Evolutionary conservation across 53 echinoderm and acorn worm genomes (phyloP), one percentile per base, ranked within the genome.

Genomic region (Glandiceps talaboti): DNA sequence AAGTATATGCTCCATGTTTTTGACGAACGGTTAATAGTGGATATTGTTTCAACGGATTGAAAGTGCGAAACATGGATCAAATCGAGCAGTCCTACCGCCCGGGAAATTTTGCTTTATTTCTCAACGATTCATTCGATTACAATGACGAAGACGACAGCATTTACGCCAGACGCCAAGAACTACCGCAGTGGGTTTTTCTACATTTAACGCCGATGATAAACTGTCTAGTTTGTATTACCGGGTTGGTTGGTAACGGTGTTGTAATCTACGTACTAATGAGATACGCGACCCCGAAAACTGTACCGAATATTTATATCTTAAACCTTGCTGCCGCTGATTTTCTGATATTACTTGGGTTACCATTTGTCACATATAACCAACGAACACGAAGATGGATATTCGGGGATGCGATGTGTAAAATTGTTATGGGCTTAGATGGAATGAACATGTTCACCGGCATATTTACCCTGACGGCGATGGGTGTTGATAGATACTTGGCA

Each of bases 401-500:
- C 0, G 77, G 29, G 1, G 76, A 64, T 20, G 45, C 33, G 20
- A 76, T 83, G 80, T 89, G 89, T 76, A 89, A 85, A 82, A 83
- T 82, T 1, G 33, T 89, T 30, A 89, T 85, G 73, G 85, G 85
- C 83, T 80, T 89, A 73, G 78, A 79, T 77, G 82, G 29, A 32
- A 85, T 89, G 75, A 89, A 45, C 64, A 45, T 45, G 64, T 45
- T 45, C 64, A 45, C 64, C 6, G 64, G 64, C 6, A 45, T 45
- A 45, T 45, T 45, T 45, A 45, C 64, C 64, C 64, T 93, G 72
- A 93, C 93, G 29, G 93, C 93, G 0, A 93, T 93, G 93, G 85
- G 90, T 1, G 80, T 93, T 14, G 93, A 93, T 82, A 85, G 93
- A 30, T 93, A 93, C 78, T 85, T 87, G 76, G 80, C 90, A 27